Percentiles rank a stretch among this genome's conserved stretches.
These are phyloP conservation scores for Sarcophaga bullata DNA, from an alignment of 1,140 invertebrate species.

Conservation along the genomic window DNA sequence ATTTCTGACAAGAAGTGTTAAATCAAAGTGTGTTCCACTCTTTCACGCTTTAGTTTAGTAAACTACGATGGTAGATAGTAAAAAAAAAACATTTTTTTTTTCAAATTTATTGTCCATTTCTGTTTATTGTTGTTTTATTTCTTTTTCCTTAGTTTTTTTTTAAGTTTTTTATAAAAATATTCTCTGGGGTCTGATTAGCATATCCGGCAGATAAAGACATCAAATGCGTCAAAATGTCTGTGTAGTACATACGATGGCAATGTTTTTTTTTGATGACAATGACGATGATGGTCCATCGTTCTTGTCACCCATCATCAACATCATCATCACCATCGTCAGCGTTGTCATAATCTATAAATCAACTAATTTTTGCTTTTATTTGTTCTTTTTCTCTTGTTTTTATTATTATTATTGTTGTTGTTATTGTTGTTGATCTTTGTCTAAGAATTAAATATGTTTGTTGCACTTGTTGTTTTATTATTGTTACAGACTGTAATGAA, in stretches of 20 bases:
- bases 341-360: conserved; percentile 38
- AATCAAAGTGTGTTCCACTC: conserved; percentile 34
- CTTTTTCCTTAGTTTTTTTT: background rate
- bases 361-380: conserved; percentile 32
- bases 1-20: conserved; percentile 41
- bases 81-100: background rate
- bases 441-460: background rate
- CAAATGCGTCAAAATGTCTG: conserved; percentile 34
- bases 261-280: background rate
- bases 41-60: background rate
- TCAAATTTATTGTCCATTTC: conserved; percentile 10
- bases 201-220: conserved; percentile 38
- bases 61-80: background rate
- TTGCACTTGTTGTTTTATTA: background rate
- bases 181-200: conserved; percentile 38
- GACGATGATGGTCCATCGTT: conserved; percentile 29
- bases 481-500: background rate
- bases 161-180: background rate
- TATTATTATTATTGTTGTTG: background rate
- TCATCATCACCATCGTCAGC: background rate
- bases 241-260: no score
- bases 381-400: background rate
- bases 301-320: conserved; percentile 34
- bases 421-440: background rate
- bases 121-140: conserved; percentile 6